A percentile compares a stretch with the other conserved stretches of the same genome.
phyloP scores from a whole-genome alignment of 2,797 vertebrate species.

The Simalia tracyae region DNA sequence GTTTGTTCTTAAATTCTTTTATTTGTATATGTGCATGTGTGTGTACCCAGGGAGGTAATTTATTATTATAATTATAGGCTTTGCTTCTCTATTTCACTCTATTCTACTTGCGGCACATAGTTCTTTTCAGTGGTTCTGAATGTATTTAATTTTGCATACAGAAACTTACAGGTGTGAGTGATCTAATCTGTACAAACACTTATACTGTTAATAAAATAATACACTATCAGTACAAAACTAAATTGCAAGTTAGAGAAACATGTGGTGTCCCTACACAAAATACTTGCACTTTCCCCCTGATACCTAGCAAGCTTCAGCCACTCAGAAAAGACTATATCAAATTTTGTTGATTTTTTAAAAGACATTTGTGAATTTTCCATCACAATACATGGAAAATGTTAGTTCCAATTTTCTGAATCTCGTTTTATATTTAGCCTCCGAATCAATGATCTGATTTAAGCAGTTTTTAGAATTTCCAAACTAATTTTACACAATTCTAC shows the following conservation, averaged over 20 bases:
- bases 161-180: background rate
- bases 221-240: background rate
- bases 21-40: background rate
- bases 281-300: background rate
- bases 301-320: background rate
- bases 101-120: background rate
- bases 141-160: background rate
- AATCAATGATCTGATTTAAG: background rate
- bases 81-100: background rate
- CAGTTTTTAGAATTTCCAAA: background rate
- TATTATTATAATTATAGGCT: background rate
- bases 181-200: background rate
- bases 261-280: background rate
- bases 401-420: background rate
- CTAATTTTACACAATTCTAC: background rate
- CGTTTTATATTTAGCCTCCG: background rate
- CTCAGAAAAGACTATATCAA: background rate
- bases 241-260: background rate
- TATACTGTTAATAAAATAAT: background rate
- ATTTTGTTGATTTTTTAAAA: background rate
- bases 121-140: background rate
- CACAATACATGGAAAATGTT: background rate
- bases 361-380: background rate
- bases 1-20: background rate
- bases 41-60: background rate